Base-by-base conservation (phyloP, 1,140 invertebrate genomes). In the Colletes latitarsis region DNA sequence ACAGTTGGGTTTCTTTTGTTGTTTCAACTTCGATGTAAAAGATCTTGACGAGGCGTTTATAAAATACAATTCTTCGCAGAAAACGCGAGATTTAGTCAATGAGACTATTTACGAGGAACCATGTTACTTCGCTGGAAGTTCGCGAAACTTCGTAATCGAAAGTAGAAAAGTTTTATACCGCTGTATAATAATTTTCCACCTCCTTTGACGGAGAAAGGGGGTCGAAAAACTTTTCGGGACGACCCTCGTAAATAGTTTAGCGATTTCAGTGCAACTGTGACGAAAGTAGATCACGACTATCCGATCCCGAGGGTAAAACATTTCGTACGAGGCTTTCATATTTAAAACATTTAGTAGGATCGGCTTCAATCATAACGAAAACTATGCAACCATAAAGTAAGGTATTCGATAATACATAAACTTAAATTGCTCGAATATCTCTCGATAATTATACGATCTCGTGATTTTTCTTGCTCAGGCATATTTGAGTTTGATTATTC, bases 231-330 rank as follows among this genome's bases (percentile, higher is more conserved):
- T 46, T 46, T 43, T 8, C 12, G 15, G 30, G 46, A 73, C 70
- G 43, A 62, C 15, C 41, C 70, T 60, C 19, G 70, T 62, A 58
- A 73, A 73, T 43, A 57, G 41, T 30, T 62, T 58, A 58, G 60
- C 57, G 70, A 62, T 60, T 58, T 46, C n/a, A 41, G 70, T 14
- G 41, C 19, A 41, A 19, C 14, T 21, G 41, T 41, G 41, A 43
- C 70, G 41, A 62, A 60, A 73, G 19, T 49, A 39, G 70, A 73
- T 73, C 41, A 46, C 41, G 8, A 49, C 6, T 12, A 5, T 10
- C n/a, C 39, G 70, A 72, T 19, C 8, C 57, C 30, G 30, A 30
- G 43, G 9, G 43, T 68, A 21, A 52, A 52, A 52, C 49, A 68
- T 68, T 49, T 68, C 66, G 10, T 55, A 6, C 6, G 6, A 55